Evolutionary conservation across 2,113 vertebrate genomes (phyloP).

Genomic region (Urocolius indicus): DNA sequence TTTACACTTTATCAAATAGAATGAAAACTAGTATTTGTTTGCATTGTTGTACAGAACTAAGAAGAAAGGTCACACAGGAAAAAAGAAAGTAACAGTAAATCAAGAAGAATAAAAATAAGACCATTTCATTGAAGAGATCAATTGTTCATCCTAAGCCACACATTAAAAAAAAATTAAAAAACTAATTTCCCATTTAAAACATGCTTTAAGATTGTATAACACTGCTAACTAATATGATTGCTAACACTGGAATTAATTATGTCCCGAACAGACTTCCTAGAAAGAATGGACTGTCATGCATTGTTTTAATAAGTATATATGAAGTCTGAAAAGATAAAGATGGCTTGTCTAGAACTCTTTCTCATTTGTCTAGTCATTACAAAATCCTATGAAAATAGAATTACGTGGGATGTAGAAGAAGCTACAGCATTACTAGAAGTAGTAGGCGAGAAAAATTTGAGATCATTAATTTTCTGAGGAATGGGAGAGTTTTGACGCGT

Average conservation of each 20-base stretch:
- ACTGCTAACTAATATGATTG: background rate
- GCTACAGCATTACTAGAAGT: conserved; percentile 17
- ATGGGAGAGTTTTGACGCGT: background rate
- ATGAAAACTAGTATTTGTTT: background rate
- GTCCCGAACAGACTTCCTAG: background rate
- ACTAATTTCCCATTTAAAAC: background rate
- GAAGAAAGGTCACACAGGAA: background rate
- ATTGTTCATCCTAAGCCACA: background rate
- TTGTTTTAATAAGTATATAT: background rate
- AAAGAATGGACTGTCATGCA: background rate
- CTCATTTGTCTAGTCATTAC: conserved; percentile 49
- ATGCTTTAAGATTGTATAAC: background rate
- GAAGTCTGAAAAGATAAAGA: conserved; percentile 42
- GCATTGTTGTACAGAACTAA: background rate
- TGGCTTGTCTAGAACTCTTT: conserved; percentile 23
- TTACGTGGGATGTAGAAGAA: conserved; percentile 11
- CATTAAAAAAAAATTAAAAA: background rate
- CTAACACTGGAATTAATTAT: background rate
- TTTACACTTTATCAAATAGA: background rate
- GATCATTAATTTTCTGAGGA: background rate
- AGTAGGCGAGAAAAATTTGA: background rate
- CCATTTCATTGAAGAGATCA: background rate
- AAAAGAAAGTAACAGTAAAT: background rate
- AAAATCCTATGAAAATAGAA: conserved; percentile 16
- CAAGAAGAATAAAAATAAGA: background rate